These are phyloP conservation scores for Diaprepes abbreviatus DNA, from an alignment of 2,888 invertebrate species.

Conservation along the genomic window DNA sequence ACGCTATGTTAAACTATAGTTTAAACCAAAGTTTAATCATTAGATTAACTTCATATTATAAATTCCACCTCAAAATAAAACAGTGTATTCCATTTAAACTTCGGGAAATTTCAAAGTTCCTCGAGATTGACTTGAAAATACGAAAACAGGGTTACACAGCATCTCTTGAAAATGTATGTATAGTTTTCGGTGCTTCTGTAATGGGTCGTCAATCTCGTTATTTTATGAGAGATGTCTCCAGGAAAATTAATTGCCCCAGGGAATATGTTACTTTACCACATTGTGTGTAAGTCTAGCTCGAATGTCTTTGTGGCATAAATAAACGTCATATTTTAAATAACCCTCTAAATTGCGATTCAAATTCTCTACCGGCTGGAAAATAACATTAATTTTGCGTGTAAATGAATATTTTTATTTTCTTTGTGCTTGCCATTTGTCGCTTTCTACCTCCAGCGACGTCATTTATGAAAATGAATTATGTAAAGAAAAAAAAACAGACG, in stretches of 20 bases:
- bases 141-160: conserved; percentile 26
- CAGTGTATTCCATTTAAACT: conserved; percentile 10
- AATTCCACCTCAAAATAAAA: background rate
- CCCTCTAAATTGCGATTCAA: conserved; percentile 57
- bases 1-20: too few species aligned
- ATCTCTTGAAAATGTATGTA: conserved; percentile 25
- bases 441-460: background rate
- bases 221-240: conserved; percentile 46
- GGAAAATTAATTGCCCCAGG: conserved; percentile 46
- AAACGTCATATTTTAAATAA: conserved; percentile 44
- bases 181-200: conserved; percentile 36
- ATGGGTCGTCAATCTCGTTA: conserved; percentile 43
- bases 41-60: too few species aligned
- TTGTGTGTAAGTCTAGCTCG: conserved; percentile 56
- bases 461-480: too few species aligned
- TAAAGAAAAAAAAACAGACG: too few species aligned
- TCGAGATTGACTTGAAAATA: conserved; percentile 26
- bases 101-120: conserved; percentile 23
- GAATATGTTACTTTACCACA: conserved; percentile 48
- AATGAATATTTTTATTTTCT: conserved; percentile 40
- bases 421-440: background rate
- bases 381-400: conserved; percentile 61
- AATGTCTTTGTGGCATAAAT: conserved; percentile 43
- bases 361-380: conserved; percentile 57
- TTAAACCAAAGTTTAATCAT: too few species aligned